Percentiles rank a stretch among this genome's conserved stretches.
These are phyloP conservation scores for Macropis europaea DNA, from an alignment of 2,888 invertebrate species.

Conservation along the genomic window DNA sequence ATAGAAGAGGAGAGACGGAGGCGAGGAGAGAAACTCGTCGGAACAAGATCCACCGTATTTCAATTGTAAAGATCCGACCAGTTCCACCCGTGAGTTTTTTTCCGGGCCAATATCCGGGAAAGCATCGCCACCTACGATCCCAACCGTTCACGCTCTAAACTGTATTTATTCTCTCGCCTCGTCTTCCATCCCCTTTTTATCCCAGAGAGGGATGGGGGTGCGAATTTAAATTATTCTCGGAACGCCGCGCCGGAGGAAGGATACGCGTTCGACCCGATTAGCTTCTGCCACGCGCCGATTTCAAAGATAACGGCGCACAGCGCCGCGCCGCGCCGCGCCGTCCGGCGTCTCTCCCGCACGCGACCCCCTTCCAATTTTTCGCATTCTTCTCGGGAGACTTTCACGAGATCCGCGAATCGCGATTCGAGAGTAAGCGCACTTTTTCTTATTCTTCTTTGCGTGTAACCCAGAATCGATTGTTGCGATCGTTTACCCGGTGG, in stretches of 20 bases:
- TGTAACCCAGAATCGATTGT: too few species aligned
- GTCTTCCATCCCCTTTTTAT: not conserved
- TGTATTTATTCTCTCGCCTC: not conserved
- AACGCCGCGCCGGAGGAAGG: not conserved
- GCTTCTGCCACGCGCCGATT: slow-evolving; percentile 14
- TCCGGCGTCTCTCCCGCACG: not conserved
- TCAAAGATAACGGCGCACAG: slow-evolving; percentile 26
- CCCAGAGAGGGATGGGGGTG: too few species aligned
- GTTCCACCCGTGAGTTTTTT: slow-evolving; percentile 38
- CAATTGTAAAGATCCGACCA: slow-evolving; percentile 55
- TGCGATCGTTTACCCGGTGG: too few species aligned
- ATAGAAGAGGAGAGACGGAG: too few species aligned
- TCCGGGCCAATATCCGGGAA: slow-evolving; percentile 47
- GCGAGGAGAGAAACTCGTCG: slow-evolving; percentile 51
- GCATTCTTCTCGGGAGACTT: not conserved
- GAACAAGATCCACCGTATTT: slow-evolving; percentile 57
- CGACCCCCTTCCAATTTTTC: not conserved
- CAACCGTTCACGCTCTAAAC: not conserved
- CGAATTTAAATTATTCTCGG: slow-evolving; percentile 22
- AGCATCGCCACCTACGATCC: slow-evolving; percentile 25
- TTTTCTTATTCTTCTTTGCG: too few species aligned
- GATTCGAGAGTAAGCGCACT: too few species aligned
- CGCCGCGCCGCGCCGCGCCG: too few species aligned
- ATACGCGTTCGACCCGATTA: not conserved
- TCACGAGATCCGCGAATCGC: too few species aligned